Percentiles rank a stretch among this genome's conserved stretches.
phyloP scores from a whole-genome alignment of 2,888 invertebrate species.

The Eupithecia dodoneata region DNA sequence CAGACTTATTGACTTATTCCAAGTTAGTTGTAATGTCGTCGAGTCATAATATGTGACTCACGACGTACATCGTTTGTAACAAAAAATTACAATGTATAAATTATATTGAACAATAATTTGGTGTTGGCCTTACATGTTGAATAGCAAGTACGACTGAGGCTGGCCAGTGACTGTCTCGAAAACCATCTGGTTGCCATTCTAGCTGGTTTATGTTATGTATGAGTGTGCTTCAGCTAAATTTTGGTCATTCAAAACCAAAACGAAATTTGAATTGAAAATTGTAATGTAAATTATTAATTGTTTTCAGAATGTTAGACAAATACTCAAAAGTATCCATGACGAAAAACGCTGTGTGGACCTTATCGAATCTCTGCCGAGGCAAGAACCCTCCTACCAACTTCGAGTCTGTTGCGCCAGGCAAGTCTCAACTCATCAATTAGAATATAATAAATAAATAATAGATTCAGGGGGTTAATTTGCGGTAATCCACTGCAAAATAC shows the following conservation, averaged over 20 bases:
- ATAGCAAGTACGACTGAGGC: background rate
- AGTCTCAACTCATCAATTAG: slow-evolving; percentile 37
- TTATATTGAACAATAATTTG: no score
- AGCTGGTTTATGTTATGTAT: background rate
- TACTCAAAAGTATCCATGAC: slow-evolving; percentile 93
- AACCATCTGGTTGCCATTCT: background rate
- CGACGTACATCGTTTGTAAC: no score
- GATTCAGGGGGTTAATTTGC: no score
- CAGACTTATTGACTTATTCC: no score
- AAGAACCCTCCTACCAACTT: slow-evolving; percentile 98
- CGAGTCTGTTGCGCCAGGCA: slow-evolving; percentile 87
- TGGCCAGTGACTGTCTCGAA: background rate
- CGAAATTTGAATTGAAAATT: no score
- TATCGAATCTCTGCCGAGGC: slow-evolving; percentile 98
- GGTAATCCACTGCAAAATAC: background rate
- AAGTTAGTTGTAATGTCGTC: no score
- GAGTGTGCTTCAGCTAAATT: background rate
- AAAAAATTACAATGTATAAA: no score
- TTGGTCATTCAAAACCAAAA: no score
- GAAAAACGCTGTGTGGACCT: slow-evolving; percentile 98
- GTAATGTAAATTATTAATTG: background rate
- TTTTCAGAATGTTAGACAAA: slow-evolving; percentile 91
- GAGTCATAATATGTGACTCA: no score
- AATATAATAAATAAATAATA: background rate
- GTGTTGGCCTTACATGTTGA: background rate